Conservation (phyloP, 2,797 vertebrate genomes). For the Austrolebias charrua region DNA sequence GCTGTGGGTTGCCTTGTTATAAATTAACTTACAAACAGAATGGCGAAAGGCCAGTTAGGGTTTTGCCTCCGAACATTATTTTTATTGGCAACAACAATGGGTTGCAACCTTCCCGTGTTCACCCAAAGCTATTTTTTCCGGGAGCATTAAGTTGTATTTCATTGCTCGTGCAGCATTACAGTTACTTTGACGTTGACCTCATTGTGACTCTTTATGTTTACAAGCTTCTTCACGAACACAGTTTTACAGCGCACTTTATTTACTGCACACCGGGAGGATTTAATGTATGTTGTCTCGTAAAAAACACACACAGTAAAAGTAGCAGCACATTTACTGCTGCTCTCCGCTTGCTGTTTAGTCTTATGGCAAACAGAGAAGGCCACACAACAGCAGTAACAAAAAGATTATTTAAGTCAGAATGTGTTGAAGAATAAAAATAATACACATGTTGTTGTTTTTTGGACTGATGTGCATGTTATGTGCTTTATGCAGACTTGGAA, state of each 20-base stretch:
- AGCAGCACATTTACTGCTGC: constrained; percentile 73
- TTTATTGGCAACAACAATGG: constrained; percentile 4
- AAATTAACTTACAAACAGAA: constrained; percentile 12
- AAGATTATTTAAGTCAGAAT: constrained; percentile 30
- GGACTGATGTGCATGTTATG: constrained; percentile 11
- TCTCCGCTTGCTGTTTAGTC: constrained; percentile 72
- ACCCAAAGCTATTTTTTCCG: constrained; percentile 40
- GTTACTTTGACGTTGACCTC: constrained; percentile 75
- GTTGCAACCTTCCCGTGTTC: constrained; percentile 34
- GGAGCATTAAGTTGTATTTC: constrained; percentile 66
- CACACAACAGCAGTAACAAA: constrained; percentile 56
- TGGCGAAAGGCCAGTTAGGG: constrained; percentile 14
- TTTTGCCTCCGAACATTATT: constrained; percentile 14
- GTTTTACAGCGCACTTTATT: constrained; percentile 77
- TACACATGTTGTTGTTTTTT: constrained; percentile 14
- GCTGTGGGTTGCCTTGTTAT: neutral
- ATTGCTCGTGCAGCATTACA: constrained; percentile 62
- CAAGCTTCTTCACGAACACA: constrained; percentile 76
- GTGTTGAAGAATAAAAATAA: constrained; percentile 26
- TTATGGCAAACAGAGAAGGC: constrained; percentile 55
- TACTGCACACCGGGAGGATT: constrained; percentile 76
- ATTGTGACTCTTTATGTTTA: constrained; percentile 79
- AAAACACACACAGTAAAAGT: constrained; percentile 76
- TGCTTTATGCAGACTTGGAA: neutral
- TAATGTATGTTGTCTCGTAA: constrained; percentile 82